Conservation (phyloP, 2,113 vertebrate genomes). For the Sinosuthora webbiana region DNA sequence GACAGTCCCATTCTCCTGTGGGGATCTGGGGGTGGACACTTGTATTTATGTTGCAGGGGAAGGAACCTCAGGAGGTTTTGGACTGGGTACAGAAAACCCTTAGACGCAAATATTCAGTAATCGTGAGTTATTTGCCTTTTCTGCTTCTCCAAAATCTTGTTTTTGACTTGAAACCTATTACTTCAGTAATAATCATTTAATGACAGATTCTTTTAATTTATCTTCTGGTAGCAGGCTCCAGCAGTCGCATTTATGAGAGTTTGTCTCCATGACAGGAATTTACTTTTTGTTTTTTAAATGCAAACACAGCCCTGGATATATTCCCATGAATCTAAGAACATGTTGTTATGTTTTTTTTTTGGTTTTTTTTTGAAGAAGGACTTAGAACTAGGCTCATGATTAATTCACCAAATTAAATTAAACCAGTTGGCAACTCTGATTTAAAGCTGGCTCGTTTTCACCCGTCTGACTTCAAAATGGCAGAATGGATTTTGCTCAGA, state of each 20-base stretch:
- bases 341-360: slow-evolving; percentile 2
- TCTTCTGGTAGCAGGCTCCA: background rate
- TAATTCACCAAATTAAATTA: slow-evolving; percentile 62
- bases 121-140: background rate
- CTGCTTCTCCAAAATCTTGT: background rate
- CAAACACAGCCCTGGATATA: slow-evolving; percentile 22
- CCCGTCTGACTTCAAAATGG: slow-evolving; percentile 37
- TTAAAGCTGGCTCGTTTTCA: slow-evolving; percentile 50
- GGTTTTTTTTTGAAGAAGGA: background rate
- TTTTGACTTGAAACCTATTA: background rate
- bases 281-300: slow-evolving; percentile 35
- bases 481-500: slow-evolving; percentile 32
- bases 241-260: background rate
- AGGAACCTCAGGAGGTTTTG: background rate
- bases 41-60: background rate
- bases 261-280: slow-evolving; percentile 23
- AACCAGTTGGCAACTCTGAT: slow-evolving; percentile 40
- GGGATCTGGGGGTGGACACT: background rate
- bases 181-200: background rate
- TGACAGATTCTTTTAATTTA: background rate
- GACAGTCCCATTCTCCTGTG: background rate
- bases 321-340: slow-evolving; percentile 47
- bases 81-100: background rate
- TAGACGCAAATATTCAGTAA: background rate
- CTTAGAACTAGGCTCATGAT: slow-evolving; percentile 55